Base-by-base conservation (phyloP, 1,140 invertebrate genomes). In the Dendroctonus valens region DNA sequence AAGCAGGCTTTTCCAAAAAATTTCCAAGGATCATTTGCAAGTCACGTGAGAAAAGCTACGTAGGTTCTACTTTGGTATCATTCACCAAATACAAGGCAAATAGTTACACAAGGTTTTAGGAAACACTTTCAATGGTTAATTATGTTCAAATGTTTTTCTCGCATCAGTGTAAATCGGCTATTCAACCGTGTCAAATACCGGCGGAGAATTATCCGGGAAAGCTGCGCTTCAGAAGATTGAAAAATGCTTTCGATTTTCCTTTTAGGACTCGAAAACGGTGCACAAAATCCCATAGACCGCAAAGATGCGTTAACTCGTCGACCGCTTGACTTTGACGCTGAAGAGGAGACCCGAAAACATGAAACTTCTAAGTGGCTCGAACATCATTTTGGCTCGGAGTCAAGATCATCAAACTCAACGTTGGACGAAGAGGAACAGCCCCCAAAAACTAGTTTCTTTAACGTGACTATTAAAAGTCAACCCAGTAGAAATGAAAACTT, bases 361-460 rank as follows among this genome's bases (percentile, higher is more conserved):
- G 93, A 91, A 83, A 96, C 91, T 0, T 91, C 88, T 69, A 93
- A 90, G 78, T 97, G 91, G 92, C 80, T 94, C 11, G 92, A 94
- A 69, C 88, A 89, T 72, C 93, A 95, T 75, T 95, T 94, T 73
- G 92, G 92, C 46, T 93, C 91, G 75, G 92, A 91, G 54, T 91
- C 89, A 1, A 82, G 87, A 7, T 90, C 89, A 0, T 91, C 90
- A 0, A 88, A 88, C 59, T 87, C 85, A 0, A 76, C 84, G 5
- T 81, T 84, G 11, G 79, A 81, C 6, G 72, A 76, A 14, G 84
- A 85, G 65, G 79, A 80, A 42, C 77, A 78, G 44, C 82, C 85
- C 3, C 86, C 85, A 11, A 85, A 84, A 67, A 86, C 86, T 12
- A 87, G 84, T 66, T 91, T 88, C 74, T 92, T 90, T 72, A 89